Evolutionary conservation across 2,888 invertebrate genomes (phyloP), one percentile per base, ranked within the genome.

Genomic region (Kryphioiulus occultus): DNA sequence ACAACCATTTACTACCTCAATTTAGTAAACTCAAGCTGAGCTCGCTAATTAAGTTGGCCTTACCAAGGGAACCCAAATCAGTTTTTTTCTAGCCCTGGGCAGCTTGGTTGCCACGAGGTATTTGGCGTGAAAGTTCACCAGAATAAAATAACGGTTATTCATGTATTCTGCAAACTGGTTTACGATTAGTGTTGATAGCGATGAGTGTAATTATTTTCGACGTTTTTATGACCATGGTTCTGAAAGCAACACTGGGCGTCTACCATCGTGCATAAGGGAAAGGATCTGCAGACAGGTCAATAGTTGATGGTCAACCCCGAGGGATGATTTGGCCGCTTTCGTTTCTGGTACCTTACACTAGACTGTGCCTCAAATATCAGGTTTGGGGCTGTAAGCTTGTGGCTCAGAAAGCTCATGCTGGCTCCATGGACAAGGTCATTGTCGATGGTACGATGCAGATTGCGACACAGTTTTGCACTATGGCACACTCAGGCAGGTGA

Each of bases 341-440:
- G n/a, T 59, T 47, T 47, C 47, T 47, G 47, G 47, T 5, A 47
- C 47, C 47, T 10, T 47, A 15, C 15, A 47, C 9, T 47, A 5
- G 2, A 15, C 15, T 10, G 47, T 47, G 47, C 15, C 9, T 47
- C 47, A 59, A n/a, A 4, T n/a, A 59, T 59, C 59, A 59, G 22
- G 59, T 59, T 59, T 59, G n/a, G n/a, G 2, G 59, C 59, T n/a
- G 0, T n/a, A n/a, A 22, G 2, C 59, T n/a, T 59, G 59, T 59
- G n/a, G 59, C 22, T 59, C 59, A 22, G 59, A 59, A 59, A n/a
- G 22, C 59, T 59, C 59, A n/a, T 9, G 22, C 59, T 59, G n/a
- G 59, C 59, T n/a, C 9, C 59, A n/a, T 59, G 59, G 59, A 59
- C 59, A 59, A 59, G 59, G 59, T 59, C 59, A 59, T 59, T 59